A percentile compares a stretch with the other conserved stretches of the same genome.
phyloP scores from a whole-genome alignment of 2,888 invertebrate species.

The Chloromyia formosa region DNA sequence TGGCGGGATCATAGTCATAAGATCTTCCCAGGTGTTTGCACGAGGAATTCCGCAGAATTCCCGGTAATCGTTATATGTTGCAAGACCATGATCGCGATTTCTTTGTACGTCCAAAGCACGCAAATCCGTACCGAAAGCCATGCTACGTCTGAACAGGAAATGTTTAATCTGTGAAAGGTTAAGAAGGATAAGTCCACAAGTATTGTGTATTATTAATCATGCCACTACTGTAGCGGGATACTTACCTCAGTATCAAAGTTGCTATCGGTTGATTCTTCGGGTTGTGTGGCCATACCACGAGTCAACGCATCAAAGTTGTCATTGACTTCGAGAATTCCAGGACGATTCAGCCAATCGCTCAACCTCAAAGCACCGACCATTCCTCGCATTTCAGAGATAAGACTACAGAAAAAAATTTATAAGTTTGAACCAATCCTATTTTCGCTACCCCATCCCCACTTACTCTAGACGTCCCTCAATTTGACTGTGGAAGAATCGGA shows the following conservation, averaged over 20 bases:
- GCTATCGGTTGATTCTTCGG: slow-evolving; percentile 79
- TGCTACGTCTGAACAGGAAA: slow-evolving; percentile 73
- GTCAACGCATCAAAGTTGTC: slow-evolving; percentile 76
- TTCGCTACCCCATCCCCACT: slow-evolving; percentile 51
- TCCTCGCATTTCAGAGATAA: slow-evolving; percentile 64
- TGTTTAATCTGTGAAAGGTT: slow-evolving; percentile 75
- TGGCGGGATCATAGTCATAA: slow-evolving; percentile 72
- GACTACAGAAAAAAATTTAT: slow-evolving; percentile 56
- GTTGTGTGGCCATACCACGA: slow-evolving; percentile 80
- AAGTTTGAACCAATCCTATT: not conserved
- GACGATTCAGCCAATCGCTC: slow-evolving; percentile 67
- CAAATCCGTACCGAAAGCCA: slow-evolving; percentile 81
- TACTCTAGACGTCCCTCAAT: slow-evolving; percentile 67
- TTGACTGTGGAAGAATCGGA: slow-evolving; percentile 72
- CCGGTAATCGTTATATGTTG: slow-evolving; percentile 80
- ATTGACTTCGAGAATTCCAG: slow-evolving; percentile 66
- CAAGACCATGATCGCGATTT: slow-evolving; percentile 86
- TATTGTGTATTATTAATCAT: no score
- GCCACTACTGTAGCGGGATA: no score
- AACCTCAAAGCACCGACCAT: slow-evolving; percentile 64
- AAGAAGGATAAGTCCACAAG: slow-evolving; percentile 34
- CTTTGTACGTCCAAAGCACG: slow-evolving; percentile 86
- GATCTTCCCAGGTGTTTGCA: slow-evolving; percentile 75
- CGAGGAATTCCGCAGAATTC: slow-evolving; percentile 78
- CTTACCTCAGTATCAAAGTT: slow-evolving; percentile 70